A percentile compares a stretch with the other conserved stretches of the same genome.
phyloP scores from a whole-genome alignment of 1,140 invertebrate species.

The Riptortus pedestris region DNA sequence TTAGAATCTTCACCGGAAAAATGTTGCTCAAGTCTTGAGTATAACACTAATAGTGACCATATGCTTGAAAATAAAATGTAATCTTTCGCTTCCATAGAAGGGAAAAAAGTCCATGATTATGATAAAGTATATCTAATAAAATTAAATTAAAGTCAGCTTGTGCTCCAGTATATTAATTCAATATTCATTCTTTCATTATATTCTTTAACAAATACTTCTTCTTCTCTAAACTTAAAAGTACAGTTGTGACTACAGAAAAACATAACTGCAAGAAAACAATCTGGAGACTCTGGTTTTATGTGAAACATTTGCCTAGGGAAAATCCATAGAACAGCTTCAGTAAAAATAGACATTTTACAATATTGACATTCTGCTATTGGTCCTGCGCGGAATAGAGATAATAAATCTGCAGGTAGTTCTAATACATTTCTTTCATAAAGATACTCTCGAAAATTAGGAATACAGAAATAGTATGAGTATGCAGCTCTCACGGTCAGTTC shows the following conservation, averaged over 20 bases:
- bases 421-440: neutral
- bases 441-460: conserved; percentile 1
- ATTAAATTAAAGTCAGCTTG: too few species aligned
- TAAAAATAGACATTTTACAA: neutral
- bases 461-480: neutral
- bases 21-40: too few species aligned
- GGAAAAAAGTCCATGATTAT: too few species aligned
- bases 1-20: too few species aligned
- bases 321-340: conserved; percentile 2
- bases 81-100: too few species aligned
- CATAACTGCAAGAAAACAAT: conserved; percentile 7
- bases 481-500: neutral
- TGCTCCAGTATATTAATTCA: conserved; percentile 8
- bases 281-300: neutral
- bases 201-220: conserved; percentile 11
- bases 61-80: too few species aligned
- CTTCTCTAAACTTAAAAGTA: conserved; percentile 6
- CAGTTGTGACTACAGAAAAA: conserved; percentile 3
- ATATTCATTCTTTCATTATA: conserved; percentile 13
- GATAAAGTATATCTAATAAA: too few species aligned
- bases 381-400: neutral
- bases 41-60: too few species aligned
- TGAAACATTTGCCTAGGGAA: neutral
- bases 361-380: neutral
- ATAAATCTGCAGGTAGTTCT: neutral